Evolutionary conservation across 2,797 vertebrate species (phyloP), one percentile per base, ranked within the genome.

Genomic region (Tolypeutes matacus): DNA sequence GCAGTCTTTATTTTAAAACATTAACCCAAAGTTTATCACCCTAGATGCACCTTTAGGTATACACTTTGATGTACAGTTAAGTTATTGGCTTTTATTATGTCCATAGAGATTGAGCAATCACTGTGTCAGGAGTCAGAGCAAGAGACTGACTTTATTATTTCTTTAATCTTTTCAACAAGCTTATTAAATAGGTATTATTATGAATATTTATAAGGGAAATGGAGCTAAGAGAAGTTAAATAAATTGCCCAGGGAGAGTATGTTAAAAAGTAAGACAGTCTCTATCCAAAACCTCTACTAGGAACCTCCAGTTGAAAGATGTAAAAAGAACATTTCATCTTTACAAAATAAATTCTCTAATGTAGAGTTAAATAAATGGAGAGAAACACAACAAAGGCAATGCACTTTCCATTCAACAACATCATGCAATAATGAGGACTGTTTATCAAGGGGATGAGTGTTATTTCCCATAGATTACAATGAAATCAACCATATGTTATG

Each of bases 131-230:
- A 72, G 34, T 95, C 25, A 53, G 51, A 87, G 87, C 21, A 89
- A 85, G 27, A 96, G 31, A 56, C 56, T 5, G 58, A 34, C 12
- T 89, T 73, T 31, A 25, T 83, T 91, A 82, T 70, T 96, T 65
- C 49, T 85, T 89, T 65, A 49, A 64, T 82, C 7, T 82, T 67
- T 36, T 72, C 51, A 56, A 29, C 65, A 76, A 86, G 36, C 46
- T 95, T 60, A 92, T 92, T 78, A 83, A 84, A 53, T 85, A 69
- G 60, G 17, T 42, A 94, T 91, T 72, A n/a, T 84, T 39, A 64
- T 58, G 75, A 88, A 93, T 93, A 76, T 80, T 94, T 62, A 78
- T 17, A 81, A 14, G 49, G 67, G 87, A 94, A 84, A 51, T 46
- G 49, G 67, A 10, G 23, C 36, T 65, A 85, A 93, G 29, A 73